Conservation (phyloP, 2,113 vertebrate genomes). For the Dascyllus trimaculatus region DNA sequence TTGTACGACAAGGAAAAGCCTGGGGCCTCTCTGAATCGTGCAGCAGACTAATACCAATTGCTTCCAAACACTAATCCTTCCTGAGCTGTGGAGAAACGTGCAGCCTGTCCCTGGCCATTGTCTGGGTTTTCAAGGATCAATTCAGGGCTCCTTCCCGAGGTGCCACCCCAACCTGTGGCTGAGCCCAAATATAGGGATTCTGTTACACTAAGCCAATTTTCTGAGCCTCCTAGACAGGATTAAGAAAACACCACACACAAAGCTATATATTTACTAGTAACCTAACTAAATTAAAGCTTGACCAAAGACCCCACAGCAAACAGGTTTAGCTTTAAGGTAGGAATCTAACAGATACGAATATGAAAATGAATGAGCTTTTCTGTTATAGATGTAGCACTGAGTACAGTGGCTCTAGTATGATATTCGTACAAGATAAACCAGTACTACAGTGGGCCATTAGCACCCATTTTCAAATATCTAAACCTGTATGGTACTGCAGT, state of each 20-base stretch:
- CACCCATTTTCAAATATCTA: no score
- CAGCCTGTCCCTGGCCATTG: slow-evolving; percentile 44
- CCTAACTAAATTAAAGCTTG: background rate
- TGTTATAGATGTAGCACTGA: no score
- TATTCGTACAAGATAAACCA: no score
- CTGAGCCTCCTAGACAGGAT: slow-evolving; percentile 4
- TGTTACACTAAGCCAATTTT: slow-evolving; percentile 56
- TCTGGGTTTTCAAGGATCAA: slow-evolving; percentile 46
- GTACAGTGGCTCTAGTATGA: no score
- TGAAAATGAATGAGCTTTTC: no score
- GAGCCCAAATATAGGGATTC: slow-evolving; percentile 48
- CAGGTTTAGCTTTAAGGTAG: background rate
- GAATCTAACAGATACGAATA: no score
- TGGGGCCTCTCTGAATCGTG: slow-evolving; percentile 42
- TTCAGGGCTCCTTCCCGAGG: slow-evolving; percentile 31
- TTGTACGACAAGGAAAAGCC: slow-evolving; percentile 28
- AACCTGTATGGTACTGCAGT: no score
- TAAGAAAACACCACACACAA: slow-evolving; percentile 13
- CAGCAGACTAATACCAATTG: slow-evolving; percentile 28
- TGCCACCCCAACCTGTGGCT: slow-evolving; percentile 16
- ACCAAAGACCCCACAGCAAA: background rate
- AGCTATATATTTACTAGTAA: background rate
- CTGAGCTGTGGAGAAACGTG: slow-evolving; percentile 56
- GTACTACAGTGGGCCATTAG: no score
- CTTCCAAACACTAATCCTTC: slow-evolving; percentile 56